phyloP scores from a whole-genome alignment of 2,888 invertebrate species.

The Polymixis lichenea region DNA sequence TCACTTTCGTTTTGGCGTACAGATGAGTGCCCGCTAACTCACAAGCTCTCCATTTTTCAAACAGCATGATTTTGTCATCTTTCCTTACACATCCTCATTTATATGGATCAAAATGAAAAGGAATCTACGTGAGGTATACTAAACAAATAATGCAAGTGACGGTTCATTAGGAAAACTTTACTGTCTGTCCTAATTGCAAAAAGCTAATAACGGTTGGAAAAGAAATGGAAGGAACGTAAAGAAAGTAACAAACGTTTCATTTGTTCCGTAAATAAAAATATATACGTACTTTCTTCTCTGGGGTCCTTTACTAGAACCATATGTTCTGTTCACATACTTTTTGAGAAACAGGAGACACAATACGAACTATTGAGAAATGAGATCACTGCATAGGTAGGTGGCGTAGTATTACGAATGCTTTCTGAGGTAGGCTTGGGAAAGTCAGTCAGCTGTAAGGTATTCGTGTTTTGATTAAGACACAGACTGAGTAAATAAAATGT shows the following conservation, averaged over 20 bases:
- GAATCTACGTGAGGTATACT: neutral
- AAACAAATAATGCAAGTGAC: neutral
- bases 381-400: neutral
- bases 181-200: constrained; percentile 26
- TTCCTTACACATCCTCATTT: too few relatives aligned
- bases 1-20: neutral
- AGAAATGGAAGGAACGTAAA: constrained; percentile 8
- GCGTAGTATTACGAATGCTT: neutral
- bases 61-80: neutral
- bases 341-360: neutral
- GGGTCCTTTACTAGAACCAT: neutral
- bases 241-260: constrained; percentile 16
- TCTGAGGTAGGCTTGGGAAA: neutral
- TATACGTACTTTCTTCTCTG: neutral
- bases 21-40: neutral
- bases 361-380: neutral
- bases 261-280: constrained; percentile 26
- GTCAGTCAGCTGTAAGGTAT: neutral
- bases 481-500: neutral
- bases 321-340: neutral
- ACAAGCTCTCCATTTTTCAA: neutral
- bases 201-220: constrained; percentile 32
- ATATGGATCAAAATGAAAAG: neutral
- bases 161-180: constrained; percentile 11
- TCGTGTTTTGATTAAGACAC: neutral